A percentile compares a stretch with the other conserved stretches of the same genome.
Evolutionary conservation across 2,797 vertebrate genomes (phyloP).

Genomic region (Pelodytes ibericus): DNA sequence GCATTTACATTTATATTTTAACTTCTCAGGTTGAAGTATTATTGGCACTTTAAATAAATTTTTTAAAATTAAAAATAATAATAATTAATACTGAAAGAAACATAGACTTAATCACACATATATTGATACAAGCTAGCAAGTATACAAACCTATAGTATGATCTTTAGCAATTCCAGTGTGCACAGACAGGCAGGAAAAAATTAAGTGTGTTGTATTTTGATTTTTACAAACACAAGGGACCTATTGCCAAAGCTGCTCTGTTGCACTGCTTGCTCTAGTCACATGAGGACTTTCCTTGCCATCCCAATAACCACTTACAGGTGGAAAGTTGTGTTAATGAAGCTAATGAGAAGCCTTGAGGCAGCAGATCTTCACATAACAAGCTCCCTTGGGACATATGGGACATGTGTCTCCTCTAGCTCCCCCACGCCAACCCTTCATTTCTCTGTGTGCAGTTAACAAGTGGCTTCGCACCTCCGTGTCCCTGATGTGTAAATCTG

Average conservation of each 20-base stretch:
- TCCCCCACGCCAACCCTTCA: not conserved
- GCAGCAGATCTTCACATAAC: slow-evolving; percentile 29
- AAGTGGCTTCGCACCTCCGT: slow-evolving; percentile 10
- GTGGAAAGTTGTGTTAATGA: slow-evolving; percentile 22
- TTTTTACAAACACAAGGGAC: not conserved
- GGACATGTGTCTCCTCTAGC: not conserved
- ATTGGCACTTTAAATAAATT: too few species aligned
- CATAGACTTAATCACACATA: too few species aligned
- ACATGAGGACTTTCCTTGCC: not conserved
- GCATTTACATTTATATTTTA: too few species aligned
- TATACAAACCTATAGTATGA: too few species aligned
- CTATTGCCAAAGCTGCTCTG: not conserved
- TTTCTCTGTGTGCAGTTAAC: not conserved
- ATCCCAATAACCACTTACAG: not conserved
- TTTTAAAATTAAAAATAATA: too few species aligned
- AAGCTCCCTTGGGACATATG: slow-evolving; percentile 24
- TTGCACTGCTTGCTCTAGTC: not conserved
- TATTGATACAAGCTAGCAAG: too few species aligned
- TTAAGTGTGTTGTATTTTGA: not conserved
- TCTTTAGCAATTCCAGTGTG: too few species aligned
- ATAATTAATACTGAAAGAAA: too few species aligned
- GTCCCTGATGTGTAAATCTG: slow-evolving; percentile 15
- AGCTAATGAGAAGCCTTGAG: slow-evolving; percentile 24
- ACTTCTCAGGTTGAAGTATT: too few species aligned
- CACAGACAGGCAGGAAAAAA: too few species aligned